Base-by-base conservation (phyloP, 2,888 invertebrate species). In the Pachydiplax longipennis region DNA sequence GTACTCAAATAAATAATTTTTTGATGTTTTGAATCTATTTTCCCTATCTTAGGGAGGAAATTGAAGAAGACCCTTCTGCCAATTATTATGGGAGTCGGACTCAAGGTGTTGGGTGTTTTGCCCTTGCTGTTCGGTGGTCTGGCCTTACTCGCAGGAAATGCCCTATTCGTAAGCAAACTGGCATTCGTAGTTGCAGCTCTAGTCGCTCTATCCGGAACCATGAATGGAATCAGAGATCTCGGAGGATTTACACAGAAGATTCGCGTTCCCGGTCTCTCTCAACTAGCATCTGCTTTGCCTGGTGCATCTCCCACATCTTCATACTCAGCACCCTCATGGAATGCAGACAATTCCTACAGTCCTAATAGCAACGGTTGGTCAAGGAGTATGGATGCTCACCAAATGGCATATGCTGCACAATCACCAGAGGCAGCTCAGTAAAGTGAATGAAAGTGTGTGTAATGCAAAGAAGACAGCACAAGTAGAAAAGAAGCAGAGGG, bases 81-180 rank as follows among this genome's bases (percentile, higher is more conserved):
- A 0, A 93, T 97, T 83, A 94, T 97, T 87, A 94, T 97, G 87
- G 96, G 96, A 0, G 94, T 96, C 31, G 97, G 96, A 61, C 95
- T 96, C 37, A 97, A 97, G 93, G 94, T 97, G 91, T 95, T 97
- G 90, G 96, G 97, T 0, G 94, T 97, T 0, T 93, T 96, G 0
- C 97, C 97, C 0, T 93, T 97, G 12, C 94, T 97, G 31, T 95
- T 97, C 92, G 97, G 96, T 31, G 96, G 96, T 87, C 94, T 97
- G 0, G 96, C 96, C 0, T 94, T 97, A 35, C 94, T 97, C 92
- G 96, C 97, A 40, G 95, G 96, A 81, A 98, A 97, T 94, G 97
- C 97, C 48, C 94, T 97, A 91, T 95, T 97, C 92, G 95, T 97
- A 22, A 96, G 97, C 90, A 98, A 97, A 93, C 94, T 97, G 91